A percentile compares a stretch with the other conserved stretches of the same genome.
These are phyloP conservation scores for Ephestia elutella DNA, from an alignment of 1,140 invertebrate genomes.

Conservation along the genomic window DNA sequence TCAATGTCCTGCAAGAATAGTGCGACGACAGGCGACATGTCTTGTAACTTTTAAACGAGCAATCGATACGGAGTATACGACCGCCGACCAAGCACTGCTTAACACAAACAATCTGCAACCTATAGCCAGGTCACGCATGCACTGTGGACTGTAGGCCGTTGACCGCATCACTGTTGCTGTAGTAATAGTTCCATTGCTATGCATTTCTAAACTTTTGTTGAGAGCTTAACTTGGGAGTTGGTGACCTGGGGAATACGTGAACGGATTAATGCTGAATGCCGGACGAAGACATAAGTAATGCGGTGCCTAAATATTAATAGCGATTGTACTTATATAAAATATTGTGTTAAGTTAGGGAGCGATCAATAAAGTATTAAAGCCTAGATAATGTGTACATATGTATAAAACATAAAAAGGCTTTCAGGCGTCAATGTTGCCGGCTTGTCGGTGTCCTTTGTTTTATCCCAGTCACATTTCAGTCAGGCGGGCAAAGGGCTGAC, in stretches of 20 bases:
- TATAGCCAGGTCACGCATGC: background rate
- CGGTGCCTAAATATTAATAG: too few relatives aligned
- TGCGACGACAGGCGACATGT: background rate
- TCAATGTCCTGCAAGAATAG: constrained; percentile 9
- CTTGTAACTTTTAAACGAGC: background rate
- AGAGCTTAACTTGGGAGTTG: background rate
- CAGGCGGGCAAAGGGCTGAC: constrained; percentile 15
- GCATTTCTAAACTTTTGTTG: background rate
- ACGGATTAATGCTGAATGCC: too few relatives aligned
- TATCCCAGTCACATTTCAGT: constrained; percentile 33
- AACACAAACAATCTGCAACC: background rate
- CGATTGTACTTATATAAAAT: background rate
- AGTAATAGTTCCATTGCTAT: background rate
- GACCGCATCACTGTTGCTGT: background rate
- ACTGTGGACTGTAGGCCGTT: constrained; percentile 1
- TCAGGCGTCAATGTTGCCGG: constrained; percentile 30
- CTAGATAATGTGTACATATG: background rate
- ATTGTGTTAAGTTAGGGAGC: background rate
- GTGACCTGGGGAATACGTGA: too few relatives aligned
- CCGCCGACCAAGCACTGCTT: background rate
- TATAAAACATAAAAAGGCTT: constrained; percentile 42
- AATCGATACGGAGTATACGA: constrained; percentile 2
- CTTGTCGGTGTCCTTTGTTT: constrained; percentile 39
- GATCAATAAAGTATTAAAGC: background rate
- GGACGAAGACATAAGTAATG: too few relatives aligned